These are phyloP conservation scores for Muntiacus muntjak DNA, from an alignment of 2,113 vertebrate genomes.

Conservation along the genomic window DNA sequence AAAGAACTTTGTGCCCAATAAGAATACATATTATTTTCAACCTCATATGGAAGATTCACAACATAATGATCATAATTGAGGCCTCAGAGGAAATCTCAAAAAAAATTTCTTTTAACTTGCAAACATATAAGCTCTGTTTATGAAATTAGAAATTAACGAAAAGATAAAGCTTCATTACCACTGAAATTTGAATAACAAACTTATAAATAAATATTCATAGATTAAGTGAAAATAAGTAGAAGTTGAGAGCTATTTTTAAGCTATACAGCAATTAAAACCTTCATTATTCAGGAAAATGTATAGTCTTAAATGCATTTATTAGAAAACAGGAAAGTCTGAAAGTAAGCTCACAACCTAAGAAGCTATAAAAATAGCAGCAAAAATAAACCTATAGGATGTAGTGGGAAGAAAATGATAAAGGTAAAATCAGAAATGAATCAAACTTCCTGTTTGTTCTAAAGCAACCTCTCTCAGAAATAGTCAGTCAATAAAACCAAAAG, in stretches of 20 bases:
- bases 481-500: not conserved
- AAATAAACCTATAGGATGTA: not conserved
- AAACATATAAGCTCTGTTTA: not conserved
- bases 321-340: not conserved
- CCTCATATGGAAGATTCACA: not conserved
- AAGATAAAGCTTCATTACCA: not conserved
- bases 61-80: not conserved
- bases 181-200: not conserved
- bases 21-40: not conserved
- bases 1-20: not conserved
- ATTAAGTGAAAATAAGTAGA: not conserved
- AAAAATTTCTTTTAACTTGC: not conserved
- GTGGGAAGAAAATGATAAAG: not conserved
- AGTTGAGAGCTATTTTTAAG: not conserved
- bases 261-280: not conserved
- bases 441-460: not conserved
- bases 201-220: not conserved
- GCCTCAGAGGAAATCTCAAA: not conserved
- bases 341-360: constrained; percentile 1
- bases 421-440: not conserved
- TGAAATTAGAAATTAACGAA: constrained; percentile 16
- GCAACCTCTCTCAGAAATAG: not conserved
- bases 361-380: not conserved
- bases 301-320: not conserved
- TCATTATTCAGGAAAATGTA: not conserved